A percentile compares a stretch with the other conserved stretches of the same genome.
These are phyloP conservation scores for Amphiprion percula DNA, from an alignment of 2,113 vertebrate species.

Conservation along the genomic window DNA sequence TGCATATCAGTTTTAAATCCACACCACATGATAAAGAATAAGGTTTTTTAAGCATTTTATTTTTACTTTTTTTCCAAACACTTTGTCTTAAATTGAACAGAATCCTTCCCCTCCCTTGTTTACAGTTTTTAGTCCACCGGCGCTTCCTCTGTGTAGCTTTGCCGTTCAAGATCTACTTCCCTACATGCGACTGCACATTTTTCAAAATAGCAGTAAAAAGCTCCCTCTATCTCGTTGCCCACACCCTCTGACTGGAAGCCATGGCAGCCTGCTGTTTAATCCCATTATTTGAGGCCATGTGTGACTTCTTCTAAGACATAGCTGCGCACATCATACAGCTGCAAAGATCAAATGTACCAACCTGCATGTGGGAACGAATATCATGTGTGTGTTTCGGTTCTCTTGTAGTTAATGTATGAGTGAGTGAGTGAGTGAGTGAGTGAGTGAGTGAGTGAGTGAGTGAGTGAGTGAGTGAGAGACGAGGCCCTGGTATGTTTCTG, in stretches of 20 bases:
- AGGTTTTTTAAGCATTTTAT: no score
- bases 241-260: constrained; percentile 47
- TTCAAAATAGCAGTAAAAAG: constrained; percentile 49
- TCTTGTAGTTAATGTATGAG: neutral
- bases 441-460: neutral
- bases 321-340: neutral
- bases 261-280: constrained; percentile 52
- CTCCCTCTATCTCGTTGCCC: constrained; percentile 35
- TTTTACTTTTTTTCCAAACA: no score
- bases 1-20: neutral
- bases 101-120: neutral
- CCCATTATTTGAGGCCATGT: constrained; percentile 59
- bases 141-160: constrained; percentile 1
- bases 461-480: constrained; percentile 8
- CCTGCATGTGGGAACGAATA: neutral
- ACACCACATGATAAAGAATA: neutral
- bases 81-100: neutral
- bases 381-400: neutral
- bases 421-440: neutral
- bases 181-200: neutral
- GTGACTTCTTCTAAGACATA: constrained; percentile 45
- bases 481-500: constrained; percentile 5
- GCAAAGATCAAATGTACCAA: constrained; percentile 32
- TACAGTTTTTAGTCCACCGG: neutral
- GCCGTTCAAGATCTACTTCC: constrained; percentile 12